Evolutionary conservation across 1,140 invertebrate species (phyloP).

Genomic region (Hylyphantes graminicola): DNA sequence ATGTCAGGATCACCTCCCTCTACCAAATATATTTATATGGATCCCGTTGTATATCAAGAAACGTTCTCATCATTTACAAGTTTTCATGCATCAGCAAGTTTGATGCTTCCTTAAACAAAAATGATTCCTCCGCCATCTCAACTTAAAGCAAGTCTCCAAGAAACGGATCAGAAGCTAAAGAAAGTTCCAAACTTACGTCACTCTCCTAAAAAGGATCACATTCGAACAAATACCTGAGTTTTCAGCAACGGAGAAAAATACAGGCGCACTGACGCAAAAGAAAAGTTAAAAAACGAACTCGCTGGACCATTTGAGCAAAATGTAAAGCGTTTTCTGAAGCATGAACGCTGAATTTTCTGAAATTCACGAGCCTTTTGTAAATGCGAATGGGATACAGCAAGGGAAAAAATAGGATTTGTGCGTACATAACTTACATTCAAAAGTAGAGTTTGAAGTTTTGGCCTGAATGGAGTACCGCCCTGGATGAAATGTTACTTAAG

Average conservation of each 20-base stretch:
- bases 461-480: conserved; percentile 11
- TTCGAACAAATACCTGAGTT: conserved; percentile 39
- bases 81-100: too few species aligned
- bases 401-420: conserved; percentile 42
- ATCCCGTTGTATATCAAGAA: too few species aligned
- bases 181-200: conserved; percentile 21
- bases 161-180: neutral
- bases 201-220: neutral
- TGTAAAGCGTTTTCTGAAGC: conserved; percentile 53
- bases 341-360: conserved; percentile 52
- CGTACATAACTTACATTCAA: conserved; percentile 50
- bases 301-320: conserved; percentile 55
- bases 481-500: conserved; percentile 31
- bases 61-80: too few species aligned
- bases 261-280: conserved; percentile 24
- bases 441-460: conserved; percentile 20
- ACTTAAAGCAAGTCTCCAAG: too few species aligned
- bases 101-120: too few species aligned
- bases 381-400: conserved; percentile 16
- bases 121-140: too few species aligned
- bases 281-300: conserved; percentile 48
- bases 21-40: too few species aligned
- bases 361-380: conserved; percentile 54
- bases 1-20: too few species aligned
- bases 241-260: conserved; percentile 33